phyloP scores from a whole-genome alignment of 2,113 vertebrate genomes.

The Mesembrinibis cayennensis region DNA sequence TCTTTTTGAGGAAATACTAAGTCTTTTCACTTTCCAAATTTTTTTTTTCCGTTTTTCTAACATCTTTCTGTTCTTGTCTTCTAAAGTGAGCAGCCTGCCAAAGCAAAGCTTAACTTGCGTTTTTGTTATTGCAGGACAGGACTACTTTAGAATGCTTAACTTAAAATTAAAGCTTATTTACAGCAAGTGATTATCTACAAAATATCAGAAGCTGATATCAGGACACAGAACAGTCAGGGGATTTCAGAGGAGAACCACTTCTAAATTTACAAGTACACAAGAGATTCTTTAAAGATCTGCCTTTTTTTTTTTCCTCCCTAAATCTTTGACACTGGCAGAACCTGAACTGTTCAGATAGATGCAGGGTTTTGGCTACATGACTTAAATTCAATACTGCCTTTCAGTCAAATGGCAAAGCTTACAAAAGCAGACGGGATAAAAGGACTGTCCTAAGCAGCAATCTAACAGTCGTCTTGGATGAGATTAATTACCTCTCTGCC shows the following conservation, averaged over 20 bases:
- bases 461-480: not conserved
- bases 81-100: not conserved
- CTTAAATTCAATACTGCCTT: not conserved
- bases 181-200: not conserved
- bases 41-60: not conserved
- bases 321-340: not conserved
- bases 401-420: not conserved
- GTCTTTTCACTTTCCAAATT: not conserved
- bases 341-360: not conserved
- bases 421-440: not conserved
- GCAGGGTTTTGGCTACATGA: not conserved
- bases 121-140: not conserved
- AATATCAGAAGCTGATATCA: not conserved
- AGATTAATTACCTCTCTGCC: constrained; percentile 7
- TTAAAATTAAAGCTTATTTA: not conserved
- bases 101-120: not conserved
- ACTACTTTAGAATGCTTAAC: not conserved
- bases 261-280: not conserved
- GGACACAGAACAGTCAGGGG: not conserved
- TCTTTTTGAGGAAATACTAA: not conserved
- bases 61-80: not conserved
- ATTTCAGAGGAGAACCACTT: not conserved
- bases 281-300: not conserved
- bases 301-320: fast-evolving
- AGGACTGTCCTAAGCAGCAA: not conserved